Base-by-base conservation (phyloP, 2,797 vertebrate species). In the Sebastes taczanowskii region DNA sequence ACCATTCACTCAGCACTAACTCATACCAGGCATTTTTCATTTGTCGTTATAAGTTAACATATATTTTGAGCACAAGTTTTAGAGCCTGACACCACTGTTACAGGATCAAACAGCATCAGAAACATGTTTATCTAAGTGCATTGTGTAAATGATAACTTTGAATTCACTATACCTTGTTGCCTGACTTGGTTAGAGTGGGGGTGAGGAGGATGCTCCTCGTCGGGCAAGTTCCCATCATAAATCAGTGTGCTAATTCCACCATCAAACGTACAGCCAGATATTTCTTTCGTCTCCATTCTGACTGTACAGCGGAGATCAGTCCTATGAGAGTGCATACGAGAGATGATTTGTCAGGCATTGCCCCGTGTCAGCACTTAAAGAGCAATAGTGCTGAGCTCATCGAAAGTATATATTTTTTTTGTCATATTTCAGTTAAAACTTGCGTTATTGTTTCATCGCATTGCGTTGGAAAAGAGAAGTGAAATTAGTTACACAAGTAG, bases 151-250 rank as follows among this genome's bases (percentile, higher is more conserved):
- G 7, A 34, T 49, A 49, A 70, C 22, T 60, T 61, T 3, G n/a
- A 52, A 22, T 18, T 22, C 10, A 32, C 35, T 32, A 2, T 81
- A 90, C 89, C 86, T 78, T 58, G 29, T 30, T 27, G 32, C 13
- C 22, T 67, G 8, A 7, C 53, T 29, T 68, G 52, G 18, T 63
- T 10, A 6, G 42, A 42, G 2, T 16, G 2, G 38, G 14, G 1
- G 11, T 0, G 2, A 34, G 0, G 1, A 22, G 27, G 58, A 29
- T 22, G 2, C 0, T 81, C 74, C 23, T 68, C 5, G 1, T 25
- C 7, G 0, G 34, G 0, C 6, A 64, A 46, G 34, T 83, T 78
- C 8, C 85, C 78, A 35, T 88, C 27, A 65, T 11, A 46, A 77
- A 84, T 11, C 0, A 76, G 46, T 8, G 11, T 11, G 20, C 78